phyloP scores from a whole-genome alignment of 2,797 vertebrate genomes.

The Nannoperca australis region DNA sequence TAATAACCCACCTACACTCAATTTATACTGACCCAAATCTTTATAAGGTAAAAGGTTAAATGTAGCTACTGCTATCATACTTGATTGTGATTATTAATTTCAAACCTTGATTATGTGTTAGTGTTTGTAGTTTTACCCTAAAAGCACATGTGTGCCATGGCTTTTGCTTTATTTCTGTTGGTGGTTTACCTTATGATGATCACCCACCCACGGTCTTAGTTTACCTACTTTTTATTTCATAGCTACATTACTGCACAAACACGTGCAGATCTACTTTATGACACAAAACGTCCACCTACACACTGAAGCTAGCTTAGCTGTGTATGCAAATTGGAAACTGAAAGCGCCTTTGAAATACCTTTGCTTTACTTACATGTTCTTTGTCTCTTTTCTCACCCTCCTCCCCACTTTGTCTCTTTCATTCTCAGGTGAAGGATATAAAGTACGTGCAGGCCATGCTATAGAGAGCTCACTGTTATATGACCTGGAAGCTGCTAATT shows the following conservation, averaged over 20 bases:
- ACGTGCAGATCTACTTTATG: neutral
- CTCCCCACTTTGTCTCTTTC: constrained; percentile 14
- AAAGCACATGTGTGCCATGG: neutral
- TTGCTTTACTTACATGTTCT: constrained; percentile 30
- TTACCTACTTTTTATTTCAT: constrained; percentile 3
- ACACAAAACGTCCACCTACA: neutral
- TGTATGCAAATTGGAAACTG: constrained; percentile 15
- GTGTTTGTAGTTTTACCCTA: neutral
- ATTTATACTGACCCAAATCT: neutral
- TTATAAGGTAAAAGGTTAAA: too few species aligned
- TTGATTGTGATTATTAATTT: neutral
- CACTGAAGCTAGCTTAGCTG: neutral
- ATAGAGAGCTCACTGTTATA: constrained; percentile 8
- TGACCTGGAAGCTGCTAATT: constrained; percentile 38
- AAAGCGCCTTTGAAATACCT: constrained; percentile 9
- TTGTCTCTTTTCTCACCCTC: constrained; percentile 33
- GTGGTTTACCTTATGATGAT: neutral
- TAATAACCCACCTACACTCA: neutral
- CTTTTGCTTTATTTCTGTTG: neutral
- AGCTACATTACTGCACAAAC: neutral
- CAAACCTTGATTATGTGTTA: neutral
- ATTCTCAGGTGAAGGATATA: constrained; percentile 60
- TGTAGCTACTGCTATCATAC: neutral
- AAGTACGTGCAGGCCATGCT: neutral
- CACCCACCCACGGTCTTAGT: neutral